Percentiles rank a stretch among this genome's conserved stretches.
phyloP scores from a whole-genome alignment of 2,888 invertebrate genomes.

The Euproctis similis region DNA sequence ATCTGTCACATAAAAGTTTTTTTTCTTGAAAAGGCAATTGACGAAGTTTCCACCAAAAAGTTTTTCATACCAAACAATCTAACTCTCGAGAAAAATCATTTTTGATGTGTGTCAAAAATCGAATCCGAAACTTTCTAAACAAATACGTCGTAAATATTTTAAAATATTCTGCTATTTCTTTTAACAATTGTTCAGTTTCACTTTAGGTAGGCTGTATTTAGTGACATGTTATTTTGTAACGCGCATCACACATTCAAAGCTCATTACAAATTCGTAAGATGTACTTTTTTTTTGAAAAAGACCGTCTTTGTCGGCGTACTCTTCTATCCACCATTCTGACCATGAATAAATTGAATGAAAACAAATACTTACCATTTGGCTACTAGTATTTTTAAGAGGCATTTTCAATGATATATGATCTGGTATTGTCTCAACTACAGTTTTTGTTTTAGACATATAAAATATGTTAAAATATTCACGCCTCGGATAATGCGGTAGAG shows the following conservation, averaged over 20 bases:
- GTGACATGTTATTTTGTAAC: constrained; percentile 57
- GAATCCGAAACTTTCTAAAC: no score
- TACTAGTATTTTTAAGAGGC: constrained; percentile 68
- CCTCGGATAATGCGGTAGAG: constrained; percentile 65
- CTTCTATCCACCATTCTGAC: constrained; percentile 60
- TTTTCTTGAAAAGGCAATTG: no score
- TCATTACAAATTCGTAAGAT: constrained; percentile 67
- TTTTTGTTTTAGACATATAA: constrained; percentile 57
- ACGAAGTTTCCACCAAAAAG: no score
- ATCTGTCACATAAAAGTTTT: no score
- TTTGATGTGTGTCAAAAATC: no score
- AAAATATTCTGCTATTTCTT: constrained; percentile 34
- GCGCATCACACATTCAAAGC: constrained; percentile 53
- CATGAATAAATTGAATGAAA: constrained; percentile 76
- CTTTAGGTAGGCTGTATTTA: constrained; percentile 46
- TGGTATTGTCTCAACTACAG: constrained; percentile 60
- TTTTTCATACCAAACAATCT: no score
- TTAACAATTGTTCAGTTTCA: constrained; percentile 53
- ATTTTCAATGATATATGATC: constrained; percentile 60
- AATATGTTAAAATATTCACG: constrained; percentile 68
- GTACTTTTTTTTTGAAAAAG: constrained; percentile 55
- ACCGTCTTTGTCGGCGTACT: constrained; percentile 64
- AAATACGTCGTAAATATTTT: no score
- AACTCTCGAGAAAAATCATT: no score
- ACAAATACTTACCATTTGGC: constrained; percentile 73